Conservation (phyloP, 2,797 vertebrate genomes). For the Premnoplex brunnescens region DNA sequence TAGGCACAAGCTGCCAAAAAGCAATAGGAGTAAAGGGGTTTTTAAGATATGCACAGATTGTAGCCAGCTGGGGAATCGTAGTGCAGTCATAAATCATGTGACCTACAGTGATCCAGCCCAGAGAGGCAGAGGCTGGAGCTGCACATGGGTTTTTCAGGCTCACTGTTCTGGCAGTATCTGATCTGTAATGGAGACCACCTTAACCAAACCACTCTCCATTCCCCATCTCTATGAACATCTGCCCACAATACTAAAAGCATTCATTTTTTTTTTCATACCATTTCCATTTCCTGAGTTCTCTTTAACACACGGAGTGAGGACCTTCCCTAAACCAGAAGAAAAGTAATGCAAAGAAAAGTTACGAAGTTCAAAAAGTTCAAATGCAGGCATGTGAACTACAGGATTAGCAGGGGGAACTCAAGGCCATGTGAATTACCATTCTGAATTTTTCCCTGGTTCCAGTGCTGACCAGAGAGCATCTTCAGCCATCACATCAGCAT, state of each 20-base stretch:
- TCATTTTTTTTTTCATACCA: neutral
- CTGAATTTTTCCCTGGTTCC: neutral
- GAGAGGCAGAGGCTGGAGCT: neutral
- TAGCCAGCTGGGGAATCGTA: neutral
- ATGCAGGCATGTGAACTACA: neutral
- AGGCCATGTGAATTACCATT: neutral
- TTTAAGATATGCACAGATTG: neutral
- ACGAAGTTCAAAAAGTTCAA: neutral
- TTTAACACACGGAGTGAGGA: neutral
- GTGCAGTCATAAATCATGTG: rapidly evolving
- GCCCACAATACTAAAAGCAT: neutral
- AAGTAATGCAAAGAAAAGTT: neutral
- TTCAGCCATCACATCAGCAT: neutral
- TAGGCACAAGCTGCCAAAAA: neutral
- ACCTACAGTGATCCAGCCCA: neutral
- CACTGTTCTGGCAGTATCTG: no score
- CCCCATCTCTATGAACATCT: neutral
- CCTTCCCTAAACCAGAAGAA: neutral
- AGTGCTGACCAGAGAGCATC: neutral
- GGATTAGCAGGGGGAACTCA: neutral
- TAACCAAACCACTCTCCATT: neutral
- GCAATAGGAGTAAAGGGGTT: neutral
- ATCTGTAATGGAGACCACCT: neutral
- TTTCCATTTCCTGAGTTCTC: neutral
- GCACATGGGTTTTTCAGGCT: neutral